These are phyloP conservation scores for Crioceris asparagi DNA, from an alignment of 2,888 invertebrate species.

Conservation along the genomic window DNA sequence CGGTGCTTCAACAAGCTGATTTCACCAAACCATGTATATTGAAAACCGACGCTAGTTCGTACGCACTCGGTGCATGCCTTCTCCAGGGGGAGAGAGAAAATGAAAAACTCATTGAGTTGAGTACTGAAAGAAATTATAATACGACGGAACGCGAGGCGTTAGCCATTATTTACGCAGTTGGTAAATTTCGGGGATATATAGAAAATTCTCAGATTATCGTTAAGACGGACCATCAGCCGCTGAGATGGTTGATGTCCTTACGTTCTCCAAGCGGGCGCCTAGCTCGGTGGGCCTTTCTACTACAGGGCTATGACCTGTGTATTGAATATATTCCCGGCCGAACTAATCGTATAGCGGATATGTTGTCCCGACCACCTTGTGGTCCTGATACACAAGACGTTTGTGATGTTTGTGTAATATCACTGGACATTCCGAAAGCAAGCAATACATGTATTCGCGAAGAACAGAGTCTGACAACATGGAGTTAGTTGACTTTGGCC, in stretches of 20 bases:
- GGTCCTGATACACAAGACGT: too few species aligned
- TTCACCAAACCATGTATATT: slow-evolving; percentile 16
- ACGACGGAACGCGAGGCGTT: slow-evolving; percentile 20
- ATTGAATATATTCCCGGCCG: slow-evolving; percentile 9
- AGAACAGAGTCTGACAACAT: too few species aligned
- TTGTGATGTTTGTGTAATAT: too few species aligned
- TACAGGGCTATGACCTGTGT: slow-evolving; percentile 20
- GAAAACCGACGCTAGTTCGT: slow-evolving; percentile 21
- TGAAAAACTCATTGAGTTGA: slow-evolving; percentile 7
- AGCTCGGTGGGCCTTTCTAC: slow-evolving; percentile 9
- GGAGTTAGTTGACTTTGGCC: too few species aligned
- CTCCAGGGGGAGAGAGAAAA: slow-evolving; percentile 16
- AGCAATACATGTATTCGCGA: too few species aligned
- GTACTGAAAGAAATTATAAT: slow-evolving; percentile 16
- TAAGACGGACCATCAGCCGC: slow-evolving; percentile 36
- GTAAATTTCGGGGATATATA: slow-evolving; percentile 32
- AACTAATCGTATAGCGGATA: slow-evolving; percentile 8
- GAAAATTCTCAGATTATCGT: slow-evolving; percentile 35
- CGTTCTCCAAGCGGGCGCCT: slow-evolving; percentile 10
- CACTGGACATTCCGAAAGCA: too few species aligned
- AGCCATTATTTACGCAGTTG: slow-evolving; percentile 25
- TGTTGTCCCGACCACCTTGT: too few species aligned
- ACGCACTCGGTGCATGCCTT: slow-evolving; percentile 18
- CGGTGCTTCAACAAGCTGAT: slow-evolving; percentile 19
- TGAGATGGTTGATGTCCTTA: slow-evolving; percentile 33